Evolutionary conservation across 2,888 invertebrate species (phyloP), one percentile per base, ranked within the genome.

Genomic region (Mesopsocus fuscifrons): DNA sequence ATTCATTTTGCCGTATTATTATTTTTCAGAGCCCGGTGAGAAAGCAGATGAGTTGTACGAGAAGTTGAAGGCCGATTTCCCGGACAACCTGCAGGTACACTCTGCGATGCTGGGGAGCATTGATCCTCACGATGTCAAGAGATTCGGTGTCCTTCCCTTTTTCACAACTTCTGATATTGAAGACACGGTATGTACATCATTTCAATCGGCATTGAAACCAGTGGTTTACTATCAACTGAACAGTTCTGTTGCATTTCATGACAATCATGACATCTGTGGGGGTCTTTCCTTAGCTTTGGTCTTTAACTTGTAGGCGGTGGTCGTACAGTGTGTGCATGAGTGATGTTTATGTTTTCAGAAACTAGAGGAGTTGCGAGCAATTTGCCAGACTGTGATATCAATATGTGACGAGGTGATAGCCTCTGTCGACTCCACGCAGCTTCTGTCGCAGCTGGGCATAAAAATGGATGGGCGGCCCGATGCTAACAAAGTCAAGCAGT

Each of bases 391-490:
- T 54, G 71, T 81, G 43, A 63, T 76, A 26, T 62, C 65, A 13
- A 61, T 80, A 20, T 66, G 77, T 52, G 65, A 82, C 57, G 61
- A 74, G 58, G 75, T 83, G 15, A 64, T 84, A 41, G 64, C 66
- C 6, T 68, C 73, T 47, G 75, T 89, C 17, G 82, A 91, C 57
- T 74, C 77, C 50, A 77, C 80, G 16, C 74, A 77, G 49, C 59
- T 95, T 48, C 65, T 94, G 21, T 77, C 81, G 1, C 82, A 78
- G 57, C 73, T 80, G 48, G 92, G 92, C 3, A 71, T 83, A 53
- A 92, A 91, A 62, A 72, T 72, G 45, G 91, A 94, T 59, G 71
- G 72, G n/a, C 68, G 85, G 42, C 61, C 71, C 1, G 89, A 92
- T 57, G 84, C 91, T 2, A 64, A 66, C 30, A 85, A 85, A 61